Evolutionary conservation across 2,797 vertebrate genomes (phyloP).

Genomic region (Channallabes apus): DNA sequence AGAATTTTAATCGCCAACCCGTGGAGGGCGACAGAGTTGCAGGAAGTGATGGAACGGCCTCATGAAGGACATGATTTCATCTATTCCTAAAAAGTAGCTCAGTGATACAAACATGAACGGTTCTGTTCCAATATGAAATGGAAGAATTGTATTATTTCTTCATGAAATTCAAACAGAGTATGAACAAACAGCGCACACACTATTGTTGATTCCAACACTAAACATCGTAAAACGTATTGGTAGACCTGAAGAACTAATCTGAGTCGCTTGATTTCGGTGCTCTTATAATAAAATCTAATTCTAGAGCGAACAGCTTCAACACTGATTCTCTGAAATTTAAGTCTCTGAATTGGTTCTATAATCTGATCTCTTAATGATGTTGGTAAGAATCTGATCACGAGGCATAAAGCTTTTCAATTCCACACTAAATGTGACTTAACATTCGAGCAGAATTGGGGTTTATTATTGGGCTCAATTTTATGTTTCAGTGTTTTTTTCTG

Average conservation of each 20-base stretch:
- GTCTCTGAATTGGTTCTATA: no score
- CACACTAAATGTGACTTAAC: neutral
- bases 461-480: neutral
- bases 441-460: neutral
- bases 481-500: neutral
- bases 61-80: neutral
- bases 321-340: no score
- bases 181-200: neutral
- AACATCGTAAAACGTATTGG: neutral
- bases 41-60: neutral
- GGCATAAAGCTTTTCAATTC: neutral
- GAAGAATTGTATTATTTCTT: neutral
- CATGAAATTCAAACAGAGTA: slow-evolving; percentile 1
- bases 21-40: slow-evolving; percentile 4
- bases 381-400: no score
- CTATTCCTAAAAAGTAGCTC: neutral
- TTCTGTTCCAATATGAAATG: slow-evolving; percentile 31
- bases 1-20: neutral
- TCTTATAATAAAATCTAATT: neutral
- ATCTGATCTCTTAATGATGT: no score
- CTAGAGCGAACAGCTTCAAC: no score
- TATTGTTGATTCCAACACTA: neutral
- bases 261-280: neutral
- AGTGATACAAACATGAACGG: neutral
- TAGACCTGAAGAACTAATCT: neutral